Base-by-base conservation (phyloP, 1,140 invertebrate species). In the Microvelia longipes region DNA sequence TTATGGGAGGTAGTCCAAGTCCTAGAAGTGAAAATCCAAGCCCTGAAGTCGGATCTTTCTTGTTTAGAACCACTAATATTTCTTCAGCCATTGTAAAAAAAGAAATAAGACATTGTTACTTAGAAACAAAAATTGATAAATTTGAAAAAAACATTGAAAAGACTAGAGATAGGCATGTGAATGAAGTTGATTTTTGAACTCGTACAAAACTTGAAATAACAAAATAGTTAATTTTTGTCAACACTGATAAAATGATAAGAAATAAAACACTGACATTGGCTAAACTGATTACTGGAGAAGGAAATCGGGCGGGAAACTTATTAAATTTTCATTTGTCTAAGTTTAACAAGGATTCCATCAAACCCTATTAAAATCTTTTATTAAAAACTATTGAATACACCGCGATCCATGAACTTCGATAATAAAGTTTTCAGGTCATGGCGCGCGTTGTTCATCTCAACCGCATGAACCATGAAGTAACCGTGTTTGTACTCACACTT, bases 1-100 rank as follows among this genome's bases (percentile, higher is more conserved):
- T 92, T 78, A 93, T 90, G 78, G 92, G 92, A 76, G 92, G 91
- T 78, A 92, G 85, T 79, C 90, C 91, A 76, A 89, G 89, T 72
- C 91, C 90, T 76, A 94, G 85, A 74, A 94, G 82, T 75, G 90
- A 93, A 84, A 94, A 93, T 75, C 92, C 92, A 79, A 92, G 90
- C 77, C 91, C 90, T 80, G 86, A 86, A 81, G 88, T 87, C 81
- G 91, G 89, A 84, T 86, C 88, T 77, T 88, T 87, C 29, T 74
- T 74, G 80, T 86, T 88, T 80, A 91, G 83, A 80, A 90, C 88
- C 79, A 91, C 89, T 83, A 89, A 84, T 82, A 90, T 83, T 84
- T 91, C 89, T 85, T 91, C 90, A 85, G 89, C 89, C 89, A 91
- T 91, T 35, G 66, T 73, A 72, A 69, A 62, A 28, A 50, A 27